Conservation (phyloP, 2,797 vertebrate species). For the Fundulus diaphanus region DNA sequence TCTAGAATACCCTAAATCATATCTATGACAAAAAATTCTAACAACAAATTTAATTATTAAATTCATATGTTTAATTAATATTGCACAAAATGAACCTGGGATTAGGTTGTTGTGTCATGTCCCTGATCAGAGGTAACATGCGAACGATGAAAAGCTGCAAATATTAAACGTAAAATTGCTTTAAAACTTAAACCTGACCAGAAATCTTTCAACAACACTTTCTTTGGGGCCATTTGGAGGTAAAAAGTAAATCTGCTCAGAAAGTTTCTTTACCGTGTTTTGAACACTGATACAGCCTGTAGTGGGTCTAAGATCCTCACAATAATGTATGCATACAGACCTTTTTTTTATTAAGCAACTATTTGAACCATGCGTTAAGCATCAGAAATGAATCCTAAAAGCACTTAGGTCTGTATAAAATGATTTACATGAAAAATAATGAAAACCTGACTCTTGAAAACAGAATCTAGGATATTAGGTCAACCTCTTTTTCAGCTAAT, state of each 20-base stretch:
- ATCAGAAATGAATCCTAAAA: conserved; percentile 6
- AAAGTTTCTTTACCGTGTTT: conserved; percentile 23
- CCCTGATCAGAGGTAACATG: too few relatives aligned
- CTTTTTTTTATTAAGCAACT: conserved; percentile 9
- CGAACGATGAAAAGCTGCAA: too few relatives aligned
- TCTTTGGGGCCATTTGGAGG: neutral
- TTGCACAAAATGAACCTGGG: neutral
- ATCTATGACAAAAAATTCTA: neutral
- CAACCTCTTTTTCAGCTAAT: neutral
- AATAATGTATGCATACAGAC: too few relatives aligned
- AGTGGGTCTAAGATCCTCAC: conserved; percentile 19
- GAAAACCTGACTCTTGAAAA: neutral
- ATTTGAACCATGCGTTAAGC: conserved; percentile 9
- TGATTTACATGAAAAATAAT: neutral
- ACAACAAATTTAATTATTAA: neutral
- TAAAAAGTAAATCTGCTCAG: conserved; percentile 14
- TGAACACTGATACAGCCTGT: conserved; percentile 40
- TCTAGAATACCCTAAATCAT: neutral
- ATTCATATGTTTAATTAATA: neutral
- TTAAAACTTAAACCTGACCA: too few relatives aligned
- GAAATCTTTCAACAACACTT: neutral
- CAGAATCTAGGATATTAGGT: neutral
- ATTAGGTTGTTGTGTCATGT: too few relatives aligned
- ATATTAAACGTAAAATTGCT: too few relatives aligned
- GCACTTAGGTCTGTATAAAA: too few relatives aligned